Conservation (phyloP, 2,888 invertebrate species). For the Mactromeris polynyma region DNA sequence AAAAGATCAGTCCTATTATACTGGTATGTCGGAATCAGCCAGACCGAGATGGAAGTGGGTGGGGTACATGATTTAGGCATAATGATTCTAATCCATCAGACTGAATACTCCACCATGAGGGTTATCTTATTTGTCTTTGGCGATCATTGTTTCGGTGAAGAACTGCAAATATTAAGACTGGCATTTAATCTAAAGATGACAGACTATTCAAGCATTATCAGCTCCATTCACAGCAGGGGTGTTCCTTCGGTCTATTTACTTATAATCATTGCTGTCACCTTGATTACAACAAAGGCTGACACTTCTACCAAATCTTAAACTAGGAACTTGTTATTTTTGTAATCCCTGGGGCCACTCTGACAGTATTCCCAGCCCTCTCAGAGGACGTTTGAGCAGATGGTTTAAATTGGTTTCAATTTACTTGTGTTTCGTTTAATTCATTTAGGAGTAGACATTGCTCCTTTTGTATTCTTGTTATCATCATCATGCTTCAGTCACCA, state of each 20-base stretch:
- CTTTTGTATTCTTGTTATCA: constrained; percentile 29
- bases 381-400: constrained; percentile 32
- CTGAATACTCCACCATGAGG: not conserved
- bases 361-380: constrained; percentile 14
- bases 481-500: not conserved
- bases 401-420: constrained; percentile 36
- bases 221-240: constrained; percentile 15
- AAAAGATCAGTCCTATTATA: too few relatives aligned
- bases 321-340: constrained; percentile 41
- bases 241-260: constrained; percentile 32
- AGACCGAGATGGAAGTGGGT: not conserved
- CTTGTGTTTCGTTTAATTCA: constrained; percentile 8
- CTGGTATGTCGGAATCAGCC: too few relatives aligned
- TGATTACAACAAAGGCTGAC: constrained; percentile 20
- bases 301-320: constrained; percentile 22
- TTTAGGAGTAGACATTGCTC: constrained; percentile 19
- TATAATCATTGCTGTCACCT: constrained; percentile 37
- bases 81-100: not conserved
- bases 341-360: constrained; percentile 26
- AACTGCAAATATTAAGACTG: constrained; percentile 22
- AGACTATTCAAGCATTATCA: not conserved
- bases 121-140: constrained; percentile 1
- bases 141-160: not conserved
- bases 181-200: constrained; percentile 33
- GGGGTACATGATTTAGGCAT: not conserved